phyloP scores from a whole-genome alignment of 2,113 vertebrate species.

The Eulacestoma nigropectus region DNA sequence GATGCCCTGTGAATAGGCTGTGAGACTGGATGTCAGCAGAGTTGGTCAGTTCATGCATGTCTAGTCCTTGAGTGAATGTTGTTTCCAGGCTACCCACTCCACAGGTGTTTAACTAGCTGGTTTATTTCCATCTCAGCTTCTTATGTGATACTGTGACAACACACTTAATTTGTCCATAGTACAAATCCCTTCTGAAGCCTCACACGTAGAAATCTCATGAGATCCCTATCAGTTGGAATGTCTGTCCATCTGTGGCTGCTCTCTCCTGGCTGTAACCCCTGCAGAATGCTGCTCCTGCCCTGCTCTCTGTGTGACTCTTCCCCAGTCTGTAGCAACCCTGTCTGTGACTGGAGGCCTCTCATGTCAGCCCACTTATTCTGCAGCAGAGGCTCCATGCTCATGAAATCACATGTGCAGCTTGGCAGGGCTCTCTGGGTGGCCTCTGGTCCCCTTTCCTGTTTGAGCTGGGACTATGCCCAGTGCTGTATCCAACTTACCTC shows the following conservation, averaged over 20 bases:
- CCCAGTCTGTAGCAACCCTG: neutral
- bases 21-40: neutral
- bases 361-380: no score
- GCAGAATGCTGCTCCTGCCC: neutral
- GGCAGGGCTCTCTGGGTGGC: neutral
- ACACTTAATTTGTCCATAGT: neutral
- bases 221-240: neutral
- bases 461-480: accelerated
- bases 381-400: neutral
- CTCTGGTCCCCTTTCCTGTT: neutral
- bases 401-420: neutral
- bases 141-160: neutral
- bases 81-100: neutral
- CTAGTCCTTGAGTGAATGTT: neutral
- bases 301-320: neutral
- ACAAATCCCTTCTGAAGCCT: neutral
- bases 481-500: neutral
- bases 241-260: neutral
- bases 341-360: neutral
- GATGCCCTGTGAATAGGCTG: neutral
- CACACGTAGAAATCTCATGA: neutral
- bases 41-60: neutral
- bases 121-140: neutral
- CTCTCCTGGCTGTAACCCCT: neutral
- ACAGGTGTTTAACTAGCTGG: neutral